Conservation (phyloP, 2,113 vertebrate genomes). For the Ovibos moschatus region DNA sequence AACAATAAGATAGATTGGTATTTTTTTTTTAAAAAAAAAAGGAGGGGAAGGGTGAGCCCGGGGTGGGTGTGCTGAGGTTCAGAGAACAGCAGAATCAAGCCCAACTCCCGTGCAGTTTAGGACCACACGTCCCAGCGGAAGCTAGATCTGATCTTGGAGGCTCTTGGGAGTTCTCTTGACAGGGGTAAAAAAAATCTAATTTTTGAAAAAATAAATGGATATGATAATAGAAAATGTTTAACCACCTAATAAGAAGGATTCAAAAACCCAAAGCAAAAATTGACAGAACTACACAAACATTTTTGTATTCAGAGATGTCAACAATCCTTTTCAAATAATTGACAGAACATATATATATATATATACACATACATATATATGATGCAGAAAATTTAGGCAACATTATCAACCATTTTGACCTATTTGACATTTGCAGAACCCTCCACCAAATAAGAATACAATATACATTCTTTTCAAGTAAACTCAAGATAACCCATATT, state of each 20-base stretch:
- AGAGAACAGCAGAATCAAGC: neutral
- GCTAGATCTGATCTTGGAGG: neutral
- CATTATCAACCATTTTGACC: neutral
- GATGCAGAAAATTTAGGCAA: neutral
- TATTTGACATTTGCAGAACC: neutral
- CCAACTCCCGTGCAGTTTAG: rapidly evolving
- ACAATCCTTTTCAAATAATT: neutral
- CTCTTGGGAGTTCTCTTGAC: neutral
- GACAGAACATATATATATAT: neutral
- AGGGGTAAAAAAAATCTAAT: neutral
- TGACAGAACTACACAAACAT: neutral
- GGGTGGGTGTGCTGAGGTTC: neutral
- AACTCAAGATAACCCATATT: neutral
- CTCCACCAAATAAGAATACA: neutral
- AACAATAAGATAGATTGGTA: neutral
- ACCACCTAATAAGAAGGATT: neutral
- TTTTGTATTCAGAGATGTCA: neutral
- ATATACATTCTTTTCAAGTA: neutral
- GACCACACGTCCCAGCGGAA: neutral
- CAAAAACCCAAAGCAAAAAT: neutral
- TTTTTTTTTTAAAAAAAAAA: neutral
- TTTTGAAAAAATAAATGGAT: neutral
- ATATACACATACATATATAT: neutral
- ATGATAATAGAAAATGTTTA: neutral
- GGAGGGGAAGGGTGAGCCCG: rapidly evolving